Evolutionary conservation across 2,888 invertebrate species (phyloP).

Genomic region (Macropis europaea): DNA sequence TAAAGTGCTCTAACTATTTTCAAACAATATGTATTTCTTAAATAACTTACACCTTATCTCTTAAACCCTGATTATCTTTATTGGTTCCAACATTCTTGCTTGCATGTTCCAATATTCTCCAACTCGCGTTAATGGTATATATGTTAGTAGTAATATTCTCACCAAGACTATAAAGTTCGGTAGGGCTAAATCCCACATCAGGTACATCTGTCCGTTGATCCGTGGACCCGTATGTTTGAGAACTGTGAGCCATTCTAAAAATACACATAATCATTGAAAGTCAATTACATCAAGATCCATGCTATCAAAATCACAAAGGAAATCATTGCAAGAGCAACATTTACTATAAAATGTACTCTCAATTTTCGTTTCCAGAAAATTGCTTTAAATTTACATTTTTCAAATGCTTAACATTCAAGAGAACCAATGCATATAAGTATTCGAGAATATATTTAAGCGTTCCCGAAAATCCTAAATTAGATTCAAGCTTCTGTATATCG

Average conservation of each 20-base stretch:
- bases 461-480: not conserved
- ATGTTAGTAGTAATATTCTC: constrained; percentile 92
- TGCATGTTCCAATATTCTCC: constrained; percentile 87
- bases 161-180: constrained; percentile 89
- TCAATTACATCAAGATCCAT: not conserved
- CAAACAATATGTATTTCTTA: not conserved
- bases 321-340: not conserved
- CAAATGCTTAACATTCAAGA: too few species aligned
- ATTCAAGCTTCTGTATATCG: not conserved
- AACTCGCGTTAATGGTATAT: constrained; percentile 88
- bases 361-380: too few species aligned
- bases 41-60: constrained; percentile 84
- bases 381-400: too few species aligned
- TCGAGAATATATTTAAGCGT: too few species aligned
- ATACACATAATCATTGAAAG: constrained; percentile 15
- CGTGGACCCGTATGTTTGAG: constrained; percentile 78
- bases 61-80: constrained; percentile 86
- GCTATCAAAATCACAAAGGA: not conserved
- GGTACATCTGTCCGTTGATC: constrained; percentile 82
- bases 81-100: constrained; percentile 88
- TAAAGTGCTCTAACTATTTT: not conserved
- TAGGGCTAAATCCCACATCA: constrained; percentile 87
- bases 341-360: too few species aligned
- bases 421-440: too few species aligned
- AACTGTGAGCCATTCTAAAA: constrained; percentile 77